Evolutionary conservation across 2,797 vertebrate species (phyloP).

Genomic region (Telmatherina bonti): DNA sequence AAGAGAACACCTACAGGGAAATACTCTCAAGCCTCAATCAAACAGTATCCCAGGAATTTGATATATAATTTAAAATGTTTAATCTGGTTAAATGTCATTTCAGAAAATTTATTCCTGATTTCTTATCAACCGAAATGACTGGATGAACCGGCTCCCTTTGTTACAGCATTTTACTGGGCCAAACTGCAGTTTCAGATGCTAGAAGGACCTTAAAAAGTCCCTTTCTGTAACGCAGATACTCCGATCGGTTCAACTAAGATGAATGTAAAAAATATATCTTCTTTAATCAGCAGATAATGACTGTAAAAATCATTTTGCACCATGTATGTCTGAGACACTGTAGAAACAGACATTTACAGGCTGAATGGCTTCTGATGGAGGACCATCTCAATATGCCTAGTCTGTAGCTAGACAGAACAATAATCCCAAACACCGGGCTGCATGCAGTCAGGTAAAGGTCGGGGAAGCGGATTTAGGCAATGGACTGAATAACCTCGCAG

Average conservation of each 20-base stretch:
- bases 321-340: slow-evolving; percentile 21
- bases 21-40: slow-evolving; percentile 21
- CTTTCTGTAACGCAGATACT: too few species aligned
- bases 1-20: slow-evolving; percentile 59
- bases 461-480: slow-evolving; percentile 23
- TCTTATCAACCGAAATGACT: not conserved
- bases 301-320: slow-evolving; percentile 8
- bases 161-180: too few species aligned
- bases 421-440: slow-evolving; percentile 41
- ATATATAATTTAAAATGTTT: not conserved
- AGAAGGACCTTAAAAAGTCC: too few species aligned
- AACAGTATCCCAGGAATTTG: slow-evolving; percentile 2
- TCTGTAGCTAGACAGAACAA: slow-evolving; percentile 59
- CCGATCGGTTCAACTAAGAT: not conserved
- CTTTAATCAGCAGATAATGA: slow-evolving; percentile 14
- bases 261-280: not conserved
- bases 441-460: slow-evolving; percentile 5
- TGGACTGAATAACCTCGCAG: slow-evolving; percentile 58
- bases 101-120: not conserved
- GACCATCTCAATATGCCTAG: slow-evolving; percentile 59
- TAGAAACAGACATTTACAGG: slow-evolving; percentile 31
- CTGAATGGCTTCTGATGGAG: slow-evolving; percentile 40
- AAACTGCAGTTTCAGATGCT: too few species aligned
- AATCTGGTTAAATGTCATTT: slow-evolving; percentile 12
- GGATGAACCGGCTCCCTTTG: too few species aligned